Percentiles rank a stretch among this genome's conserved stretches.
phyloP scores from a whole-genome alignment of 2,888 invertebrate species.

The Automeris io region DNA sequence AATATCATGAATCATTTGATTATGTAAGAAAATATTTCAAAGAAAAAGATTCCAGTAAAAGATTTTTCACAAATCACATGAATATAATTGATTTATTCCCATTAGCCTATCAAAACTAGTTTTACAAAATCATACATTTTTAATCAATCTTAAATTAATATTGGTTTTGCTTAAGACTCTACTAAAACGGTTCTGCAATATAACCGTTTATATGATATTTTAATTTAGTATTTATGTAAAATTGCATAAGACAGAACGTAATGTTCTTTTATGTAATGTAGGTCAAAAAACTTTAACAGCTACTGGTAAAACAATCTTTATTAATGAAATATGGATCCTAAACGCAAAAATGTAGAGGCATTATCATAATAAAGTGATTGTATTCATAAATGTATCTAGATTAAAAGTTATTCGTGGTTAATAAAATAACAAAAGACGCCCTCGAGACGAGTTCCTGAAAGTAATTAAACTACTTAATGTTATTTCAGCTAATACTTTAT shows the following conservation, averaged over 20 bases:
- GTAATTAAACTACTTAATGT: no score
- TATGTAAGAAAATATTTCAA: no score
- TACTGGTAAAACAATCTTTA: not conserved
- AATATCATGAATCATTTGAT: no score
- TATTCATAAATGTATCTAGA: no score
- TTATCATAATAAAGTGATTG: not conserved
- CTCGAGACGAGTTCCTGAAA: no score
- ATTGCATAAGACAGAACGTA: not conserved
- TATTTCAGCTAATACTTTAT: no score
- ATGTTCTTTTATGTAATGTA: not conserved
- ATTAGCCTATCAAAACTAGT: no score
- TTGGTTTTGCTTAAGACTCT: not conserved
- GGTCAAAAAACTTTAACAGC: not conserved
- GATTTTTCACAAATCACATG: no score
- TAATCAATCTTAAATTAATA: constrained; percentile 1
- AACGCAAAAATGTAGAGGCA: not conserved
- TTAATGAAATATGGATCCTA: not conserved
- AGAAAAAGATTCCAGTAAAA: no score
- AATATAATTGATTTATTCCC: no score
- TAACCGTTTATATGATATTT: no score
- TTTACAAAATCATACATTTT: not conserved
- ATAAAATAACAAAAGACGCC: not conserved
- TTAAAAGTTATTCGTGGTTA: not conserved
- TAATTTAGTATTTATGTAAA: not conserved
- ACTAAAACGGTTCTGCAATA: not conserved